Percentiles rank a stretch among this genome's conserved stretches.
phyloP scores from a whole-genome alignment of 1,140 invertebrate genomes.

The Pogonognathellus flavescens region DNA sequence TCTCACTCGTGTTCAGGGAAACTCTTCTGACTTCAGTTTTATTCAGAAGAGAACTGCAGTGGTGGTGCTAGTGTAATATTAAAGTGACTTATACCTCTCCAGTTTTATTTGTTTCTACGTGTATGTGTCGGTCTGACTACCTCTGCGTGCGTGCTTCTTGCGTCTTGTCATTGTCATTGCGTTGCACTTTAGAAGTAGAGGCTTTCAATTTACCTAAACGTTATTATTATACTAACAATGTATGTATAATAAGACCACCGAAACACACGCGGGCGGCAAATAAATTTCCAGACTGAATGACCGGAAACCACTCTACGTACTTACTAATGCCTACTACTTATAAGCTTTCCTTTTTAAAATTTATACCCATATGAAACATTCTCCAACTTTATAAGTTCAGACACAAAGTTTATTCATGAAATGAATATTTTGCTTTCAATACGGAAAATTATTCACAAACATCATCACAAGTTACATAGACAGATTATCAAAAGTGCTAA shows the following conservation, averaged over 20 bases:
- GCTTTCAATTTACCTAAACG: constrained; percentile 18
- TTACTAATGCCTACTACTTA: background rate
- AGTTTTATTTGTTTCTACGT: background rate
- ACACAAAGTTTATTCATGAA: no score
- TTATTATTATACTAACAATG: background rate
- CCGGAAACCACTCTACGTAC: constrained; percentile 12
- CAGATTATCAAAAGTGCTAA: no score
- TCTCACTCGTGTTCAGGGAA: no score
- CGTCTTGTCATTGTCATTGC: constrained; percentile 44
- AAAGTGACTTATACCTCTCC: background rate
- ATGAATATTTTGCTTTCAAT: no score
- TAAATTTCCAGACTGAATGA: background rate
- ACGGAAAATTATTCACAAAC: no score
- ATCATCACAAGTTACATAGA: no score
- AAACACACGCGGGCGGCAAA: background rate
- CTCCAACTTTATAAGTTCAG: no score
- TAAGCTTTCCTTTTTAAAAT: constrained; percentile 18
- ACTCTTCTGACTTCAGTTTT: background rate
- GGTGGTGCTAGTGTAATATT: background rate
- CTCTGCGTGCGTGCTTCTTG: constrained; percentile 14
- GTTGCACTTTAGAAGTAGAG: constrained; percentile 1
- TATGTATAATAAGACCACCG: constrained; percentile 8
- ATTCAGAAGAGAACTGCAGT: background rate
- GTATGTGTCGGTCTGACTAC: background rate
- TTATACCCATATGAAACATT: no score